phyloP scores from a whole-genome alignment of 64 coral and sea anemone genomes.

The Montipora sp. region DNA sequence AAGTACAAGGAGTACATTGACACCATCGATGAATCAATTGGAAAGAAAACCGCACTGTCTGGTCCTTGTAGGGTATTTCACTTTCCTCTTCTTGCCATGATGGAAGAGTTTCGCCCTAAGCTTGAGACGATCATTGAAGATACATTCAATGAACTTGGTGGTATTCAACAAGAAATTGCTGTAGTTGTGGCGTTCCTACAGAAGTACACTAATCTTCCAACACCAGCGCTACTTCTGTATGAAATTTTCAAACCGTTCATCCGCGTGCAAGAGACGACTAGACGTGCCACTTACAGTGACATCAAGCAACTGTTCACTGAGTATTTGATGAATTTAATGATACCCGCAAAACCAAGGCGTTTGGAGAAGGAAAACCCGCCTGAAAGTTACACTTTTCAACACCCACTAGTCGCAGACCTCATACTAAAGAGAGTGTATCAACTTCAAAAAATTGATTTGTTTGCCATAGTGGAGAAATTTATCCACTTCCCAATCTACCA shows the following conservation, averaged over 20 bases:
- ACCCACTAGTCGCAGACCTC: slow-evolving; percentile 67
- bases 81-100: slow-evolving; percentile 85
- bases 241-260: slow-evolving; percentile 56
- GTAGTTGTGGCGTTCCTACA: slow-evolving; percentile 70
- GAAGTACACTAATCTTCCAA: slow-evolving; percentile 49
- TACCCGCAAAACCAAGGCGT: slow-evolving; percentile 32
- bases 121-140: slow-evolving; percentile 61
- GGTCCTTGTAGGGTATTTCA: slow-evolving; percentile 69
- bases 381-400: slow-evolving; percentile 65
- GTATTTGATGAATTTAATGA: slow-evolving; percentile 71
- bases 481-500: slow-evolving; percentile 64
- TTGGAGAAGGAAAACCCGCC: neutral
- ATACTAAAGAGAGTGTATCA: slow-evolving; percentile 30
- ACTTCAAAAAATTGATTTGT: neutral
- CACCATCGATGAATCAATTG: slow-evolving; percentile 1
- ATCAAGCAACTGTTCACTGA: neutral
- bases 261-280: neutral
- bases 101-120: slow-evolving; percentile 64
- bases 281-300: neutral
- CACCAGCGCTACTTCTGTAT: slow-evolving; percentile 62
- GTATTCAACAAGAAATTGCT: slow-evolving; percentile 68
- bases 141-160: slow-evolving; percentile 45
- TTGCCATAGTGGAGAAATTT: slow-evolving; percentile 49
- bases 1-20: slow-evolving; percentile 80
- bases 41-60: no score